Evolutionary conservation across 23 tunicate species (phyloP).

Genomic region (Trididemnum nubilum): DNA sequence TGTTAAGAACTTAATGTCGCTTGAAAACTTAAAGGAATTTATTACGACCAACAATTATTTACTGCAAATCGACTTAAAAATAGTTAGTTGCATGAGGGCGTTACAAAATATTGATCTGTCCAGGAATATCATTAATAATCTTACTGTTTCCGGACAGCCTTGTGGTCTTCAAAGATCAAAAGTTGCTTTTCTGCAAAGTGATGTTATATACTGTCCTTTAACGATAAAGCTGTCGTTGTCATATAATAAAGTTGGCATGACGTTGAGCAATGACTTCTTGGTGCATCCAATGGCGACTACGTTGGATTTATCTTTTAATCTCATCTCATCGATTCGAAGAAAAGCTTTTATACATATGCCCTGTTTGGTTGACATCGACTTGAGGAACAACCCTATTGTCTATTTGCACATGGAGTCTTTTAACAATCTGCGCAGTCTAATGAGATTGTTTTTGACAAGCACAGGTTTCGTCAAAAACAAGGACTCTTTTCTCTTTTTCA

Average conservation of each 20-base stretch:
- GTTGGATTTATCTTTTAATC: slow-evolving; percentile 2
- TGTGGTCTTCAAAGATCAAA: neutral
- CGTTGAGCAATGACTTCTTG: neutral
- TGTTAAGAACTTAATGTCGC: neutral
- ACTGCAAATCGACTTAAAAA: neutral
- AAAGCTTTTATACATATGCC: slow-evolving; percentile 12
- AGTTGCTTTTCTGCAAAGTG: neutral
- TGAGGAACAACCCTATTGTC: neutral
- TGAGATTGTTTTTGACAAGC: neutral
- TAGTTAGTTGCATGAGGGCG: neutral
- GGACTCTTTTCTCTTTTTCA: neutral
- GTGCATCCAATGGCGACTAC: neutral
- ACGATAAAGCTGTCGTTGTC: neutral
- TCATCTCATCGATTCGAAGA: neutral
- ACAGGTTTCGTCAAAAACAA: neutral
- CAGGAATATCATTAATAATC: neutral
- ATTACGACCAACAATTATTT: neutral
- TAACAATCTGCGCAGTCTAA: neutral
- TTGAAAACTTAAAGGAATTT: neutral
- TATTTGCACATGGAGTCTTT: neutral
- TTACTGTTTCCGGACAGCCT: neutral
- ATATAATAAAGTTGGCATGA: neutral
- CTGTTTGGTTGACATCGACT: neutral
- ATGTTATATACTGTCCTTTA: neutral
- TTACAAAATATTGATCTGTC: neutral